Percentiles rank a stretch among this genome's conserved stretches.
phyloP scores from a whole-genome alignment of 2,888 invertebrate species.

The Perizoma flavofasciatum region DNA sequence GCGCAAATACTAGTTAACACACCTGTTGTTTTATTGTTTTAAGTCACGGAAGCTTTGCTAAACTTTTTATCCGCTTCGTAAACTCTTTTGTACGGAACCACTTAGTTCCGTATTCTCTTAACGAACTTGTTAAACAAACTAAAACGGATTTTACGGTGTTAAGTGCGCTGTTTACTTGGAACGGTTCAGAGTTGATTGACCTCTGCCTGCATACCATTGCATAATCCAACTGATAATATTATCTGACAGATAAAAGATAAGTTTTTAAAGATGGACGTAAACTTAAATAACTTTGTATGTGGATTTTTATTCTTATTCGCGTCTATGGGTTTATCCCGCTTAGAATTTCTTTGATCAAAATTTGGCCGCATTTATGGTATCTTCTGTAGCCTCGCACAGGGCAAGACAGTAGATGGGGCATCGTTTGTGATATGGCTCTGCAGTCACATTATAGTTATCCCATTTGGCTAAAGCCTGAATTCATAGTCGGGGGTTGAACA shows the following conservation, averaged over 20 bases:
- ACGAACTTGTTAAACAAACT: slow-evolving; percentile 29
- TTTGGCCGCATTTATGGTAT: no score
- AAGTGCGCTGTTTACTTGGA: slow-evolving; percentile 22
- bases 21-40: background rate
- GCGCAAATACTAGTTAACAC: no score
- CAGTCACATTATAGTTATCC: no score
- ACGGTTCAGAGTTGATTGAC: slow-evolving; percentile 24
- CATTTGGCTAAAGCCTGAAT: no score
- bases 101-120: slow-evolving; percentile 20
- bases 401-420: no score
- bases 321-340: no score
- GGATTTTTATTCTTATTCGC: no score
- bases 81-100: slow-evolving; percentile 24
- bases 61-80: slow-evolving; percentile 6
- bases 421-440: no score
- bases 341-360: no score
- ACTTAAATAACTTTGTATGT: no score
- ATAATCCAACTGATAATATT: slow-evolving; percentile 14
- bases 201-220: slow-evolving; percentile 15
- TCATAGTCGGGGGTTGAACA: no score
- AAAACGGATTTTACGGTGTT: slow-evolving; percentile 22
- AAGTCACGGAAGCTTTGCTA: background rate
- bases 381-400: no score
- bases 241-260: slow-evolving; percentile 13
- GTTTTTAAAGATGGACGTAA: background rate